Conservation (phyloP, 2,113 vertebrate genomes). For the Lepisosteus osseus region DNA sequence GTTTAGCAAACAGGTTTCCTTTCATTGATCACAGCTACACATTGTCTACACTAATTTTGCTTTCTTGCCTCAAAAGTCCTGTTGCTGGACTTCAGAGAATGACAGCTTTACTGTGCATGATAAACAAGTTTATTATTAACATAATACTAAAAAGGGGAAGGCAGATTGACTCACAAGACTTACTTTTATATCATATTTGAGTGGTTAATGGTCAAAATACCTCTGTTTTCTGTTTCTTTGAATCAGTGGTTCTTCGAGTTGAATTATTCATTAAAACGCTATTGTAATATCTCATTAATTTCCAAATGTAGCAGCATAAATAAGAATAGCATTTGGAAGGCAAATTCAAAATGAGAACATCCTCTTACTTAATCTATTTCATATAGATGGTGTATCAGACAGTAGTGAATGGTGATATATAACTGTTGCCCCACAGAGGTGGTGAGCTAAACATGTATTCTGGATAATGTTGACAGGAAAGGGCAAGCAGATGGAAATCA, state of each 20-base stretch:
- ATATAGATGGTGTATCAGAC: background rate
- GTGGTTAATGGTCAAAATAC: background rate
- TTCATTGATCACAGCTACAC: slow-evolving; percentile 48
- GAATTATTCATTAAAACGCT: background rate
- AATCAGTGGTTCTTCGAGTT: background rate
- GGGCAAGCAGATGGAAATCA: no score
- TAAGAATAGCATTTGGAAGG: background rate
- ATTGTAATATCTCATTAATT: background rate
- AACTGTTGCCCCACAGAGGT: background rate
- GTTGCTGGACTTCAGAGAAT: slow-evolving; percentile 9
- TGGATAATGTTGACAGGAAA: background rate
- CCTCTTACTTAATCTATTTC: background rate
- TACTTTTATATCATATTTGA: slow-evolving; percentile 5
- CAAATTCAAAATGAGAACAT: no score
- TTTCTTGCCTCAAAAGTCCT: slow-evolving; percentile 30
- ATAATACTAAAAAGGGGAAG: background rate
- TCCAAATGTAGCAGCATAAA: background rate
- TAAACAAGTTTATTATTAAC: slow-evolving; percentile 17
- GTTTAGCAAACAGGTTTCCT: slow-evolving; percentile 39
- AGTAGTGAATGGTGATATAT: background rate
- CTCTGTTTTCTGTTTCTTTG: background rate
- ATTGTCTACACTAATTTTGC: slow-evolving; percentile 44
- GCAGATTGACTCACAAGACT: background rate
- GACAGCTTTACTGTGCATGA: background rate
- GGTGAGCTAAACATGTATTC: background rate